These are phyloP conservation scores for Tanytarsus gracilentus DNA, from an alignment of 2,888 invertebrate species.

Conservation along the genomic window DNA sequence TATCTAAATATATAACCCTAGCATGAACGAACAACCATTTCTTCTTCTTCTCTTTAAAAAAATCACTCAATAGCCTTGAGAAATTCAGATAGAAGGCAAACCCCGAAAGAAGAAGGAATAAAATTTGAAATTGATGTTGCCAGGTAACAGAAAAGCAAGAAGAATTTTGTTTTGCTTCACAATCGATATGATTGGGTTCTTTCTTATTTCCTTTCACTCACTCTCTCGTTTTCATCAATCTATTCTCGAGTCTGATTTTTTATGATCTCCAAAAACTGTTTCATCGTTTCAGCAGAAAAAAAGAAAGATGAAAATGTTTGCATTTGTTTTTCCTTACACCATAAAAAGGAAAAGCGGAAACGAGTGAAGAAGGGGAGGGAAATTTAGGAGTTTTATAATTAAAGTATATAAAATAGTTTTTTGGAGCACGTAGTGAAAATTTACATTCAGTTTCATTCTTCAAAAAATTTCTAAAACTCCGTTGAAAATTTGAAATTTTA, in stretches of 20 bases:
- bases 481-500: no score
- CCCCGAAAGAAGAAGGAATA: not conserved
- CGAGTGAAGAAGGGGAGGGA: not conserved
- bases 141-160: not conserved
- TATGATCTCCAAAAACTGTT: no score
- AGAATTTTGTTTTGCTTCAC: not conserved
- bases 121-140: not conserved
- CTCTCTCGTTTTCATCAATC: conserved; percentile 2
- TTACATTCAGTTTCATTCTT: no score
- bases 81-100: not conserved
- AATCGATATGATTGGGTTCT: conserved; percentile 11
- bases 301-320: not conserved
- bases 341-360: not conserved
- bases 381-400: no score
- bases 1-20: no score
- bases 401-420: no score
- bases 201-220: not conserved
- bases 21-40: no score
- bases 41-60: no score
- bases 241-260: no score
- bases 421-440: no score
- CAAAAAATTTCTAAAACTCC: no score
- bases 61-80: conserved; percentile 5
- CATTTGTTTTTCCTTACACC: not conserved
- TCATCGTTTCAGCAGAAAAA: not conserved